These are phyloP conservation scores for Pseudeuparius sepicola DNA, from an alignment of 2,888 invertebrate genomes.

Conservation along the genomic window DNA sequence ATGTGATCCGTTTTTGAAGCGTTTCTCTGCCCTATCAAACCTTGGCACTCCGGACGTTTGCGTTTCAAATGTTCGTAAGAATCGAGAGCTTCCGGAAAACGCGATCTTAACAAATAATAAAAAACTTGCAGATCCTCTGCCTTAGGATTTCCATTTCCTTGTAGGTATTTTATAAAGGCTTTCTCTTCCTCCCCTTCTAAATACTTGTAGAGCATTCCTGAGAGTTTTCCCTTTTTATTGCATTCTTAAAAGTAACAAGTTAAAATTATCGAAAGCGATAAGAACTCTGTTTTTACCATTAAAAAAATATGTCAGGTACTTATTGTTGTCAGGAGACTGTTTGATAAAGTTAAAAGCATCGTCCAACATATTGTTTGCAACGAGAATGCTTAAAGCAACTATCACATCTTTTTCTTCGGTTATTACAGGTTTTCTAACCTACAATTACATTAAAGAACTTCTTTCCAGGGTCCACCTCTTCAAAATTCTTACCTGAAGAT, in stretches of 20 bases:
- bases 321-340: no score
- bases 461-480: no score
- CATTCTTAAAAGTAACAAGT: slow-evolving; percentile 40
- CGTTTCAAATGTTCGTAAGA: slow-evolving; percentile 36
- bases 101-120: slow-evolving; percentile 55
- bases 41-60: slow-evolving; percentile 26
- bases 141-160: slow-evolving; percentile 43
- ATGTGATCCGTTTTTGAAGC: slow-evolving; percentile 28
- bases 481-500: slow-evolving; percentile 55
- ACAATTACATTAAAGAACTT: no score
- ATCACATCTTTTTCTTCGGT: slow-evolving; percentile 40
- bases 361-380: slow-evolving; percentile 52
- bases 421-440: slow-evolving; percentile 37
- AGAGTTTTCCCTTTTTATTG: slow-evolving; percentile 45
- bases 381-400: slow-evolving; percentile 49
- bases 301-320: no score
- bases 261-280: no score
- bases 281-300: no score
- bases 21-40: slow-evolving; percentile 30
- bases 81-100: slow-evolving; percentile 49
- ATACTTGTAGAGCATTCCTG: slow-evolving; percentile 52
- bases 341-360: slow-evolving; percentile 56
- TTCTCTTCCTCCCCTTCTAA: slow-evolving; percentile 55
- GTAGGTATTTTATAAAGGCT: slow-evolving; percentile 54
- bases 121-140: slow-evolving; percentile 58